Percentiles rank a stretch among this genome's conserved stretches.
Evolutionary conservation across 2,888 invertebrate genomes (phyloP).

Genomic region (Ecdyonurus torrentis): DNA sequence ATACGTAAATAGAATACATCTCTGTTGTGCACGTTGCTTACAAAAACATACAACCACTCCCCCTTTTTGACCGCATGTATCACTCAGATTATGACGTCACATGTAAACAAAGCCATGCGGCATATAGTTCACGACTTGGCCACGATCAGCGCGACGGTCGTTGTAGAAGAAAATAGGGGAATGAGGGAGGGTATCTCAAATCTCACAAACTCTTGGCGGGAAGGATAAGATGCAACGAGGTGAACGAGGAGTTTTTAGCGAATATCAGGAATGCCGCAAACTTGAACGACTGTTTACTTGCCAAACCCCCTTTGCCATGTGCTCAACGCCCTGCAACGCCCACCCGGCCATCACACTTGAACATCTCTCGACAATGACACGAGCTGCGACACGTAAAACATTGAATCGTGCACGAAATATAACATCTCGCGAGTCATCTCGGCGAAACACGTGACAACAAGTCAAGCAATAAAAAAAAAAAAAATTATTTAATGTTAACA

Average conservation of each 20-base stretch:
- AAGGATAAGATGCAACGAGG: not conserved
- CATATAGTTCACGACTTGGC: not conserved
- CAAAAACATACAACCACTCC: not conserved
- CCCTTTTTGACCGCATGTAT: not conserved
- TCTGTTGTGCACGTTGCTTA: no score
- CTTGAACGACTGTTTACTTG: not conserved
- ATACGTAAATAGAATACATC: no score
- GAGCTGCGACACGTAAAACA: no score
- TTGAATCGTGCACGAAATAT: no score
- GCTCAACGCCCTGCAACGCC: not conserved
- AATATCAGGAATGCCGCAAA: not conserved
- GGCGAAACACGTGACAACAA: no score
- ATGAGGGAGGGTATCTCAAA: not conserved
- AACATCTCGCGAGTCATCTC: no score
- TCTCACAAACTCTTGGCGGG: no score
- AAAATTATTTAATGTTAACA: no score
- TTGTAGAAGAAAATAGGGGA: not conserved
- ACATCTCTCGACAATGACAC: no score
- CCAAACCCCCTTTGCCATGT: not conserved
- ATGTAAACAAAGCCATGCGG: not conserved
- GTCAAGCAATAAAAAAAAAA: no score
- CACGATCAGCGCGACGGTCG: not conserved
- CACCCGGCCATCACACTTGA: not conserved
- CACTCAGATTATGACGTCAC: not conserved
- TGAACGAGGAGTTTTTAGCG: not conserved